Evolutionary conservation across 2,113 vertebrate species (phyloP), one percentile per base, ranked within the genome.

Genomic region (Alaudala cheleensis): DNA sequence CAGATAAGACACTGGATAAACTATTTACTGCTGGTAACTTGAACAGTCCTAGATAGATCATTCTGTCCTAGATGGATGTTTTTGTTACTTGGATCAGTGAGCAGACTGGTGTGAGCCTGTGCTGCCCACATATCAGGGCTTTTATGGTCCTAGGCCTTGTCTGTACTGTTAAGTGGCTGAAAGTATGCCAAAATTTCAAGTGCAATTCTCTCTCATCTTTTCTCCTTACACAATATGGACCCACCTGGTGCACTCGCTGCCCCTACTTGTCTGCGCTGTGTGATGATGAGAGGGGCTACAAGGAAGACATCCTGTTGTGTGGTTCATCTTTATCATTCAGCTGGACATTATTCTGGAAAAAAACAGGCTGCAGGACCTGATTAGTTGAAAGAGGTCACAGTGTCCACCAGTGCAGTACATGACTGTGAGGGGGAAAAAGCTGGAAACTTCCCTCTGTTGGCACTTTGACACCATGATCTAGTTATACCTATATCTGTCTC

Each of bases 1-100:
- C 42, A 44, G 81, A 66, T 54, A 95, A 97, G 91, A 53, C 93
- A 82, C 50, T 58, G 42, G 84, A 94, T 88, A 95, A 97, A 91
- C 91, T 70, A 58, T 94, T 95, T 97, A 93, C 39, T 87, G 34
- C 39, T 47, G 66, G 58, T 85, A 82, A 69, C 61, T n/a, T 90
- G 53, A 76, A 34, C 58, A 34, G 70, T 50, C 64, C 77, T 88
- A 56, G 71, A 94, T 57, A 25, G 73, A 92, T 94, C 25, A 65
- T 77, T 81, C 61, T 85, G 77, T 86, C 77, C 47, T 51, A 74
- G 70, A 74, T 24, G 15, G 33, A 86, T 83, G 28, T 40, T 91
- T 94, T 85, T 86, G 42, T 45, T 87, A 72, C 37, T 76, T 67
- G 65, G 20, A 65, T 37, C 42, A 86, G 25, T 49, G 44, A 71